Evolutionary conservation across 2,888 invertebrate genomes (phyloP), one percentile per base, ranked within the genome.

Genomic region (Himalopsyche tibetana): DNA sequence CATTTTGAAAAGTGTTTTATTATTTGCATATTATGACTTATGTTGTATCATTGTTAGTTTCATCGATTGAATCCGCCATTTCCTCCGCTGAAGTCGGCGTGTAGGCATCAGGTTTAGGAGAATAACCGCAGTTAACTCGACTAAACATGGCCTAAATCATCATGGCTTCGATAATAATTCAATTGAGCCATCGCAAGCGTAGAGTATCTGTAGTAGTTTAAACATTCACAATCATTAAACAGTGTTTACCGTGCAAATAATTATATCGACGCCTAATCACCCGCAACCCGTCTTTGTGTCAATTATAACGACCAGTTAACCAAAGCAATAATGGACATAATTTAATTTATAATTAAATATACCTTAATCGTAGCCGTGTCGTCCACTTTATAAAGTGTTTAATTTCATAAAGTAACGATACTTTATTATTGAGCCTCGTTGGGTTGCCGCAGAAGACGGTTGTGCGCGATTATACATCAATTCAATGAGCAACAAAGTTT

Each of bases 91-190:
- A 69, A 19, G 19, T 69, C 28, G 12, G 28, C 12, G 69, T 36
- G 28, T 11, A 15, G 74, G 63, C 63, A 63, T 74, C 74, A 36
- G 36, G 15, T 36, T 74, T 12, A 74, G 36, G 74, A 5, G 36
- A 74, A 63, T 63, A 63, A 63, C 63, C 28, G n/a, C 69, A 36
- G 36, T 74, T 38, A 28, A 38, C 19, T 36, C 36, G 38, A 74
- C 74, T 74, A 74, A 74, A 63, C 38, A 74, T 74, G 74, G 74
- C 74, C 74, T 74, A 74, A 74, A 74, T 74, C 74, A 74, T 74
- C 38, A 38, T 15, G 74, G 74, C 38, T 74, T 74, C 74, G 36
- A 74, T 74, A 74, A 36, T 38, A 74, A 38, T 74, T 38, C 36
- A 36, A 51, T 36, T 74, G 74, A 74, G 74, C 74, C 74, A 74